A percentile compares a stretch with the other conserved stretches of the same genome.
phyloP scores from a whole-genome alignment of 2,797 vertebrate genomes.

The Pangasius mekongensis region DNA sequence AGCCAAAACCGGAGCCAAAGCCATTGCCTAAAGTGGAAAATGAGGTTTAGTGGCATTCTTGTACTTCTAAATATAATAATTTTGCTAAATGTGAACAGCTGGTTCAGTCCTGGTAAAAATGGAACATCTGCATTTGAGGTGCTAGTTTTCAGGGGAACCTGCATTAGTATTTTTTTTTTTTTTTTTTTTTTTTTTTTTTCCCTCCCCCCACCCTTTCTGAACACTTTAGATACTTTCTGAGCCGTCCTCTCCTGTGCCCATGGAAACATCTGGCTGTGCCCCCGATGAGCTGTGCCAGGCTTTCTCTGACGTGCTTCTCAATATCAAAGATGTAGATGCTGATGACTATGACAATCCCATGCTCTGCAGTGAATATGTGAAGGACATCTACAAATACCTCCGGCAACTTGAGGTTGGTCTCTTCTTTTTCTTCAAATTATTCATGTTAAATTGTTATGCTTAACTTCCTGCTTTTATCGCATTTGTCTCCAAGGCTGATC shows the following conservation, averaged over 20 bases:
- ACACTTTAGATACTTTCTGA: slow-evolving; percentile 51
- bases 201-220: too few species aligned
- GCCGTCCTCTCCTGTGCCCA: slow-evolving; percentile 70
- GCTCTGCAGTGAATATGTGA: slow-evolving; percentile 85
- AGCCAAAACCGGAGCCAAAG: slow-evolving; percentile 40
- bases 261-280: slow-evolving; percentile 78
- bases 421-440: too few species aligned
- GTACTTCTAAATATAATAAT: background rate
- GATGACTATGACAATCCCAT: slow-evolving; percentile 80
- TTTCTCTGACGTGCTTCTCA: slow-evolving; percentile 82
- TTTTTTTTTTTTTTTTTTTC: background rate
- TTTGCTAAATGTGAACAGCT: background rate
- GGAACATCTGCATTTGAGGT: background rate
- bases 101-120: background rate
- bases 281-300: slow-evolving; percentile 75
- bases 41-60: background rate
- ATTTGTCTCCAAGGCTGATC: slow-evolving; percentile 68
- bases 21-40: slow-evolving; percentile 50
- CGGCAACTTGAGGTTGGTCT: slow-evolving; percentile 78
- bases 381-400: slow-evolving; percentile 87
- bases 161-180: background rate
- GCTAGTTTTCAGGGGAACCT: background rate
- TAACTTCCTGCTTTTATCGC: background rate
- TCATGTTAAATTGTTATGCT: background rate
- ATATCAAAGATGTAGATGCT: slow-evolving; percentile 78